Conservation (phyloP, 2,113 vertebrate genomes). For the Donacobius atricapilla region DNA sequence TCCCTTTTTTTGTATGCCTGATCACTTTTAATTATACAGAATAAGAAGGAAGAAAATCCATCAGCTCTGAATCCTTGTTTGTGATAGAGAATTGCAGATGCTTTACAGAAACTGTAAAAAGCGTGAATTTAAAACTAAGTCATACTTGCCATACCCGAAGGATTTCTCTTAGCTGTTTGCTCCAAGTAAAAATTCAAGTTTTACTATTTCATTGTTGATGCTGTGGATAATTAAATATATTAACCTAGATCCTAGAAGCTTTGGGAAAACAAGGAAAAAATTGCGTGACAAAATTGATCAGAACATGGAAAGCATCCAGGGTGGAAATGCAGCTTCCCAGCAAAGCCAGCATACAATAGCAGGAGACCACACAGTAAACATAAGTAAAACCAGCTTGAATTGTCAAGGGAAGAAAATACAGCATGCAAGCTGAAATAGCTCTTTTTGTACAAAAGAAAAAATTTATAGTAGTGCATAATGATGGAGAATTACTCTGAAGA, state of each 20-base stretch:
- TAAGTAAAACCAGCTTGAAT: constrained; percentile 69
- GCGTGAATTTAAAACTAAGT: background rate
- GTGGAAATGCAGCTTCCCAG: constrained; percentile 64
- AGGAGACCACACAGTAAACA: constrained; percentile 55
- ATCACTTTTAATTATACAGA: background rate
- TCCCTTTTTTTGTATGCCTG: background rate
- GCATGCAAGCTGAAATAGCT: constrained; percentile 17
- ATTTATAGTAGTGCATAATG: background rate
- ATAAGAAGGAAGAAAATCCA: background rate
- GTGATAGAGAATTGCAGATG: background rate
- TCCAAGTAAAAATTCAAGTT: background rate
- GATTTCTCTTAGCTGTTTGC: background rate
- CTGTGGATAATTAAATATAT: background rate
- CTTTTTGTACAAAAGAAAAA: constrained; percentile 8
- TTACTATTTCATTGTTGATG: background rate
- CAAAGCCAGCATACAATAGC: constrained; percentile 38
- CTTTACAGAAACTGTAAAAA: background rate
- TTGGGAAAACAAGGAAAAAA: background rate
- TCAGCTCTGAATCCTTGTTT: background rate
- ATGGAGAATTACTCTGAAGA: background rate
- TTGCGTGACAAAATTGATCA: constrained; percentile 49
- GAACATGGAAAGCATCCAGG: constrained; percentile 55
- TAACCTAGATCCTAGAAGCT: constrained; percentile 24
- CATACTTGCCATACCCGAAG: background rate
- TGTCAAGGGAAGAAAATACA: background rate